Conservation (phyloP, 2,113 vertebrate genomes). For the Cololabis saira region DNA sequence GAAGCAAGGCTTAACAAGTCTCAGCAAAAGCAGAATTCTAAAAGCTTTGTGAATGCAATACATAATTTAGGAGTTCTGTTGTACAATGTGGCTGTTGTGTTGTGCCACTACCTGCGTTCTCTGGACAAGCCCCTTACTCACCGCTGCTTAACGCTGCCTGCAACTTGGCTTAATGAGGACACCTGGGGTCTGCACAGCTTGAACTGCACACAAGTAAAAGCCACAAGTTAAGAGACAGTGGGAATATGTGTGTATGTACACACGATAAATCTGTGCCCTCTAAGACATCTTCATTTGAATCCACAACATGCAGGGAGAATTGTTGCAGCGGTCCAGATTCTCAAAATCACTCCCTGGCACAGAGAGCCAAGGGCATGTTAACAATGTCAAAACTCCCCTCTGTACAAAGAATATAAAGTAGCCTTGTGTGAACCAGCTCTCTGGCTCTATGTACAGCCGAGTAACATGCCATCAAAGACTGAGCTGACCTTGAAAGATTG, state of each 20-base stretch:
- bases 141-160: conserved; percentile 47
- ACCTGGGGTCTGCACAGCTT: conserved; percentile 61
- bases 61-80: conserved; percentile 9
- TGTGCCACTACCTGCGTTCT: conserved; percentile 4
- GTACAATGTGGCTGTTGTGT: conserved; percentile 18
- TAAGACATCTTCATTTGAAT: conserved; percentile 50
- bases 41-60: neutral
- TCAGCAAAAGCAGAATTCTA: neutral
- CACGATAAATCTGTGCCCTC: conserved; percentile 3
- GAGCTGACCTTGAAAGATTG: conserved; percentile 32
- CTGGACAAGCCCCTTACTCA: conserved; percentile 17
- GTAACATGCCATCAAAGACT: conserved; percentile 33
- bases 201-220: conserved; percentile 31
- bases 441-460: conserved; percentile 36
- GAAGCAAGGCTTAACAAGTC: neutral
- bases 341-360: conserved; percentile 42
- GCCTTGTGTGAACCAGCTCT: conserved; percentile 33
- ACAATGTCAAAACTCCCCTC: conserved; percentile 60
- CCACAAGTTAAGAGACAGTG: conserved; percentile 24
- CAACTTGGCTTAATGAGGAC: conserved; percentile 72
- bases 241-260: conserved; percentile 28
- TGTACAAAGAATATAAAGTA: conserved; percentile 58
- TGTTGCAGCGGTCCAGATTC: conserved; percentile 33
- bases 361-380: conserved; percentile 63
- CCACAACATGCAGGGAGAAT: conserved; percentile 18